These are phyloP conservation scores for Edolisoma coerulescens DNA, from an alignment of 2,113 vertebrate genomes.

Conservation along the genomic window DNA sequence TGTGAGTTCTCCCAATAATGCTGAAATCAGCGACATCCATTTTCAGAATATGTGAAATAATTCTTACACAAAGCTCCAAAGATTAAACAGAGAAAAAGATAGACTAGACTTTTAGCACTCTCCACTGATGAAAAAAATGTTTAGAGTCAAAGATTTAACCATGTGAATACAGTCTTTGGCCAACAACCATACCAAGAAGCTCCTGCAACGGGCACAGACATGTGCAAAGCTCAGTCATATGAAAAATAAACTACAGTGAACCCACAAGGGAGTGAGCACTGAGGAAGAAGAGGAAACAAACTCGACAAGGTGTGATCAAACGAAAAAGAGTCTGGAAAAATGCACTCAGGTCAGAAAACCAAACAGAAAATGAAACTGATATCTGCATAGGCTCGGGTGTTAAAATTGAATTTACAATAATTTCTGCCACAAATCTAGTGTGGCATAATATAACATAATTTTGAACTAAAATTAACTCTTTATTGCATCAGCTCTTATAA, in stretches of 20 bases:
- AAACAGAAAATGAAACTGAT: neutral
- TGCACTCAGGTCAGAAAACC: neutral
- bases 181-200: neutral
- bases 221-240: neutral
- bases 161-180: neutral
- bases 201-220: neutral
- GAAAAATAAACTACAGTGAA: neutral
- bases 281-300: neutral
- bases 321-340: neutral
- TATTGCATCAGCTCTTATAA: neutral
- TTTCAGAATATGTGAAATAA: neutral
- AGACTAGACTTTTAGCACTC: neutral
- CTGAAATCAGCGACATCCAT: neutral
- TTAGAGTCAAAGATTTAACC: neutral
- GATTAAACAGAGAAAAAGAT: neutral
- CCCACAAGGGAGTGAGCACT: neutral
- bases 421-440: neutral
- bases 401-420: neutral
- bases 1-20: neutral
- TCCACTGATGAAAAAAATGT: neutral
- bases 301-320: neutral
- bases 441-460: neutral
- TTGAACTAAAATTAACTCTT: neutral
- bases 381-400: neutral
- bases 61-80: neutral